Conservation (phyloP, 1,140 invertebrate species). For the Drosophila novamexicana region DNA sequence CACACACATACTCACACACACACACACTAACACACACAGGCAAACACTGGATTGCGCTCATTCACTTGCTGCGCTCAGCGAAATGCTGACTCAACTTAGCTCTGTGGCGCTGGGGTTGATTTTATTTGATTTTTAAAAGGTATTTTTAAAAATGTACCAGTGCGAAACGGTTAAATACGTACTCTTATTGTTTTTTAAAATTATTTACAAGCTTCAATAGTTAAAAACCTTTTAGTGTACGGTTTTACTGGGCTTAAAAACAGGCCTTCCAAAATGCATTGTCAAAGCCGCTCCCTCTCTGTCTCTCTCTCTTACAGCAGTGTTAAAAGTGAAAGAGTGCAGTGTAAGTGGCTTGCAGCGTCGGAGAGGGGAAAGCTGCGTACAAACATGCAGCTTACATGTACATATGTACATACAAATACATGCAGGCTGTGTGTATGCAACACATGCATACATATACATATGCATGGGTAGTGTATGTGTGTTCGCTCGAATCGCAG, state of each 20-base stretch:
- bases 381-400: neutral
- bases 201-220: neutral
- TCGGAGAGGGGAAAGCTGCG: constrained; percentile 45
- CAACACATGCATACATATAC: neutral
- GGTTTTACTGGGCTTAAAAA: neutral
- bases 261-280: constrained; percentile 15
- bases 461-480: constrained; percentile 7
- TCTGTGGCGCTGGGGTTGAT: constrained; percentile 29
- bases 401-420: neutral
- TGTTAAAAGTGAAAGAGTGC: constrained; percentile 43
- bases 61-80: constrained; percentile 44
- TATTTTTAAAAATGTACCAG: constrained; percentile 32
- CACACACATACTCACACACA: constrained; percentile 28
- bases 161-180: constrained; percentile 6
- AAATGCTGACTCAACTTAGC: constrained; percentile 43
- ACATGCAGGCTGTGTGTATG: constrained; percentile 2
- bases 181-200: neutral
- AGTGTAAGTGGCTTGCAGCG: constrained; percentile 13
- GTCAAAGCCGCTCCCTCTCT: constrained; percentile 18
- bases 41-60: constrained; percentile 49
- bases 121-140: constrained; percentile 22
- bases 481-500: constrained; percentile 1
- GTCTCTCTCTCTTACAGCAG: constrained; percentile 9
- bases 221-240: neutral
- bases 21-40: constrained; percentile 14